A percentile compares a stretch with the other conserved stretches of the same genome.
phyloP scores from a whole-genome alignment of 2,113 vertebrate genomes.

The Elephantulus edwardii region DNA sequence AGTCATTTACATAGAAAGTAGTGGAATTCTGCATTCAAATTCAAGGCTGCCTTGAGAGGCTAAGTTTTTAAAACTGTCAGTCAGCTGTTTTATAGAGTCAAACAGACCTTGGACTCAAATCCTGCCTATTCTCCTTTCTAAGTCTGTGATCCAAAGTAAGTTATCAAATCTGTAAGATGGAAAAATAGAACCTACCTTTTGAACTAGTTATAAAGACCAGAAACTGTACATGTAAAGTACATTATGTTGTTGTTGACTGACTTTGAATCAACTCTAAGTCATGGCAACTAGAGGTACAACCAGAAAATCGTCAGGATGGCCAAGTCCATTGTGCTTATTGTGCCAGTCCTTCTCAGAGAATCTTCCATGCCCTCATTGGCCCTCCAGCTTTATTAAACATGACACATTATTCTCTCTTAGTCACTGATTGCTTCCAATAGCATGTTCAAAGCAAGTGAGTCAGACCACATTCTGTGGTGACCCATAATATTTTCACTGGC shows the following conservation, averaged over 20 bases:
- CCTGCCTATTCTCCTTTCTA: background rate
- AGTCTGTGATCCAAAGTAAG: background rate
- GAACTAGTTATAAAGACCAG: background rate
- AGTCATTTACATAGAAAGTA: background rate
- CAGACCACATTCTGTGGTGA: background rate
- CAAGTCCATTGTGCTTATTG: background rate
- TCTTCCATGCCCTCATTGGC: background rate
- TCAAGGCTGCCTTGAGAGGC: background rate
- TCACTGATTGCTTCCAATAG: background rate
- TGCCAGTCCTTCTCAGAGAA: background rate
- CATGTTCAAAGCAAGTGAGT: background rate
- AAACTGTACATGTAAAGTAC: background rate
- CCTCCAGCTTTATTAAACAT: background rate
- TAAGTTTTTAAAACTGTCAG: background rate
- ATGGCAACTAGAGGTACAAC: background rate
- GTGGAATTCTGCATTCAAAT: background rate
- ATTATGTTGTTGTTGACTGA: background rate
- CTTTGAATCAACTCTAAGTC: background rate
- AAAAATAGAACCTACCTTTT: background rate
- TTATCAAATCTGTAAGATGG: background rate
- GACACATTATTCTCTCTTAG: background rate
- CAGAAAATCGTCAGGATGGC: background rate
- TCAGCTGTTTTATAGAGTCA: background rate
- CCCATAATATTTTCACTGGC: background rate
- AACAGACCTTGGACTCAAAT: constrained; percentile 20